A percentile compares a stretch with the other conserved stretches of the same genome.
These are phyloP conservation scores for Pachypanchax playfairii DNA, from an alignment of 2,113 vertebrate species.

Conservation along the genomic window DNA sequence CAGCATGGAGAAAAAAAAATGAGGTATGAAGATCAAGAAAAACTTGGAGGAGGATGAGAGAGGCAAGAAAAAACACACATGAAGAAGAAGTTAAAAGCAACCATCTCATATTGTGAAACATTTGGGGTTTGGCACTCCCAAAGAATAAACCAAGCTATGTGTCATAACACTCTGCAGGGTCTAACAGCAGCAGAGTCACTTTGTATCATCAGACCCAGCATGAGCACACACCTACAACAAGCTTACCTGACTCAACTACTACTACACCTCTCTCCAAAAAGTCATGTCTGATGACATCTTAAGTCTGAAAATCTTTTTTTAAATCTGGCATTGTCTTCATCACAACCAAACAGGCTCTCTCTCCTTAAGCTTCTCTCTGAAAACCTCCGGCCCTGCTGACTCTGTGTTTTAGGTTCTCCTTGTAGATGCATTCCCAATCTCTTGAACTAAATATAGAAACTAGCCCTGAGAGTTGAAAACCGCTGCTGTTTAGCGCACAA, in stretches of 20 bases:
- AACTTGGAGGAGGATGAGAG: neutral
- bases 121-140: slow-evolving; percentile 15
- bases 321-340: neutral
- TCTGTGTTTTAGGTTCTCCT: slow-evolving; percentile 21
- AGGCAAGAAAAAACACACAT: neutral
- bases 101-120: slow-evolving; percentile 14
- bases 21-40: slow-evolving; percentile 26
- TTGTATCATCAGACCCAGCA: slow-evolving; percentile 36
- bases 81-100: slow-evolving; percentile 5
- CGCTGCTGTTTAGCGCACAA: slow-evolving; percentile 45
- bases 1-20: slow-evolving; percentile 37
- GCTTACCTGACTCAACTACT: slow-evolving; percentile 24
- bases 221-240: slow-evolving; percentile 2
- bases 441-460: slow-evolving; percentile 52
- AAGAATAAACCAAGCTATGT: slow-evolving; percentile 44
- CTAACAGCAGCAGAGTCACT: slow-evolving; percentile 52
- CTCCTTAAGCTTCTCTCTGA: neutral
- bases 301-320: slow-evolving; percentile 2
- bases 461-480: slow-evolving; percentile 35
- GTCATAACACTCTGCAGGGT: slow-evolving; percentile 51
- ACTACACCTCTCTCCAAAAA: slow-evolving; percentile 9
- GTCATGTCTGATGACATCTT: slow-evolving; percentile 1
- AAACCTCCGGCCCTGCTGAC: slow-evolving; percentile 29
- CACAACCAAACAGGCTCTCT: neutral
- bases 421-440: slow-evolving; percentile 47